Evolutionary conservation across 1,140 invertebrate species (phyloP), one percentile per base, ranked within the genome.

Genomic region (Drosophila ananassae): DNA sequence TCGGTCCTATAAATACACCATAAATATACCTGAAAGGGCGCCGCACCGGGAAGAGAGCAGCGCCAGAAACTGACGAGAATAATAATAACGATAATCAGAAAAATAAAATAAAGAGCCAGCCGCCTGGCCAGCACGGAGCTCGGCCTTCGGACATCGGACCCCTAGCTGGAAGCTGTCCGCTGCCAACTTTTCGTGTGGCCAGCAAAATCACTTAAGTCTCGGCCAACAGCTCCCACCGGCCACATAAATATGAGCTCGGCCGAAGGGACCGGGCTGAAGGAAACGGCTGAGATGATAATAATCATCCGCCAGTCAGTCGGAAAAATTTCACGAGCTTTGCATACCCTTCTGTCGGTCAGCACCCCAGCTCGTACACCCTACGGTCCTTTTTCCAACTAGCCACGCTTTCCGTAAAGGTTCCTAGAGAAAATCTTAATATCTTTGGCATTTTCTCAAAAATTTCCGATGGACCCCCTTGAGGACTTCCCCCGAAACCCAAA

Each of bases 171-270:
- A 13, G 13, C 13, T 7, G 13, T 21, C 13, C 41, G 13, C 34
- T 37, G 34, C 34, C 34, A 12, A 37, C 41, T 8, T 1, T 2
- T 53, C 71, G 69, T 51, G 67, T 62, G 68, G 81, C 54, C 53
- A 58, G 76, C 62, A 61, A 87, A 87, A 87, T 87, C 82, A 87
- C 82, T 87, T 87, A 87, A 81, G 82, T 57, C 77, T 61, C 56
- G 52, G 78, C 63, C 77, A 87, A 85, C 82, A 73, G 77, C 77
- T 85, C 82, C 82, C 82, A 87, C 51, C 68, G 74, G 82, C 71
- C 79, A 75, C 77, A 85, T 85, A 85, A 85, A 85, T 81, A 87
- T 87, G 77, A 78, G 55, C 77, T 78, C 54, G 47, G 59, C 69
- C 64, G 32, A 61, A 67, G 64, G 50, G 21, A 4, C 25, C 25